Percentiles rank a stretch among this genome's conserved stretches.
phyloP scores from a whole-genome alignment of 2,797 vertebrate species.

The Cossypha polioptera region DNA sequence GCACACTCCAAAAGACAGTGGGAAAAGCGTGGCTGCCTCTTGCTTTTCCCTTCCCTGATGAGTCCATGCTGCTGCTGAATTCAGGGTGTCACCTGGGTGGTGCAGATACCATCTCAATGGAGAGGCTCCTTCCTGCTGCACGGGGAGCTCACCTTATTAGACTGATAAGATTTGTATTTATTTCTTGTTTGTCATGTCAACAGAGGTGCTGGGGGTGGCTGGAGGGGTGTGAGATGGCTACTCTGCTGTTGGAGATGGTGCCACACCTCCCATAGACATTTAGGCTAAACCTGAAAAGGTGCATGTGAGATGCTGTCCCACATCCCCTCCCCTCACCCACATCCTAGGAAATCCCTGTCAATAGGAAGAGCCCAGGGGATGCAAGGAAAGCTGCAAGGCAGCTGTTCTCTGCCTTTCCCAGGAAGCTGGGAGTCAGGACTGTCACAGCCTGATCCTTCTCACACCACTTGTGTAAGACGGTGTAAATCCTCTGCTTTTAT shows the following conservation, averaged over 20 bases:
- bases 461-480: background rate
- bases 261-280: background rate
- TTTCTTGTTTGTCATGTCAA: background rate
- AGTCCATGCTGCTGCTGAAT: background rate
- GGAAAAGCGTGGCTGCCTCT: background rate
- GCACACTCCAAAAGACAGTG: background rate
- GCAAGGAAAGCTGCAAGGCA: background rate
- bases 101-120: background rate
- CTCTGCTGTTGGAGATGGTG: rapidly evolving
- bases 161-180: conserved; percentile 4
- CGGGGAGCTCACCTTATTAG: background rate
- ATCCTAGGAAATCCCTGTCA: background rate
- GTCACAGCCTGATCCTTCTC: background rate
- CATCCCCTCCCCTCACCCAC: background rate
- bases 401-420: background rate
- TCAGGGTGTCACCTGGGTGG: background rate
- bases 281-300: background rate
- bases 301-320: background rate
- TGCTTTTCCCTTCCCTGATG: background rate
- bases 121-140: background rate
- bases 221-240: background rate
- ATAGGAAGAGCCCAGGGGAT: background rate
- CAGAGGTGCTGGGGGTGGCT: background rate
- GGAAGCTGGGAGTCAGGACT: background rate
- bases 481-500: background rate